Percentiles rank a stretch among this genome's conserved stretches.
These are phyloP conservation scores for Centroberyx gerrardi DNA, from an alignment of 2,797 vertebrate species.

Conservation along the genomic window DNA sequence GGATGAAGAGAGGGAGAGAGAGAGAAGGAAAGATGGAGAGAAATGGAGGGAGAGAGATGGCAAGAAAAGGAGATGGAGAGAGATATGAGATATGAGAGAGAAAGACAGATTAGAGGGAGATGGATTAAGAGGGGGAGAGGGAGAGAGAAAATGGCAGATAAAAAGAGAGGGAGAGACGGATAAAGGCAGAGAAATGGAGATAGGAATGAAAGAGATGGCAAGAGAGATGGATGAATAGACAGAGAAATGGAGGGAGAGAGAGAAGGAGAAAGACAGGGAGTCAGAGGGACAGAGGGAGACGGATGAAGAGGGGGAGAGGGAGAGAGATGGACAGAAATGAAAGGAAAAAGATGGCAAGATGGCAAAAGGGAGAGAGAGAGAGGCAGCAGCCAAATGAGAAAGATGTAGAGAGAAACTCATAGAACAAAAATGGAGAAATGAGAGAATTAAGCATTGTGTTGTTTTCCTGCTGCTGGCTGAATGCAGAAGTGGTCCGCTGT, in stretches of 20 bases:
- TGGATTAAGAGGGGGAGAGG: neutral
- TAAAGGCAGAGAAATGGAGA: no score
- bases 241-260: slow-evolving; percentile 22
- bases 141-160: neutral
- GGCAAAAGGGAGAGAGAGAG: no score
- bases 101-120: neutral
- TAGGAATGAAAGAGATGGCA: no score
- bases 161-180: neutral
- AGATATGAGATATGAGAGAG: neutral
- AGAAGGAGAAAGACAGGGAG: no score
- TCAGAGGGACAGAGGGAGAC: neutral
- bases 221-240: slow-evolving; percentile 16
- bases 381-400: neutral
- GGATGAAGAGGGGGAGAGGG: neutral
- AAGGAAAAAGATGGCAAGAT: neutral
- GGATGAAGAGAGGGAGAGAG: neutral
- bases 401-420: no score
- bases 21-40: no score
- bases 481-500: no score
- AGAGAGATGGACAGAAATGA: neutral
- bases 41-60: neutral
- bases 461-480: no score
- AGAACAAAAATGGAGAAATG: no score
- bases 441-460: no score
- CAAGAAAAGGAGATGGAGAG: neutral